phyloP scores from a whole-genome alignment of 2,113 vertebrate genomes.

The Nestor notabilis region DNA sequence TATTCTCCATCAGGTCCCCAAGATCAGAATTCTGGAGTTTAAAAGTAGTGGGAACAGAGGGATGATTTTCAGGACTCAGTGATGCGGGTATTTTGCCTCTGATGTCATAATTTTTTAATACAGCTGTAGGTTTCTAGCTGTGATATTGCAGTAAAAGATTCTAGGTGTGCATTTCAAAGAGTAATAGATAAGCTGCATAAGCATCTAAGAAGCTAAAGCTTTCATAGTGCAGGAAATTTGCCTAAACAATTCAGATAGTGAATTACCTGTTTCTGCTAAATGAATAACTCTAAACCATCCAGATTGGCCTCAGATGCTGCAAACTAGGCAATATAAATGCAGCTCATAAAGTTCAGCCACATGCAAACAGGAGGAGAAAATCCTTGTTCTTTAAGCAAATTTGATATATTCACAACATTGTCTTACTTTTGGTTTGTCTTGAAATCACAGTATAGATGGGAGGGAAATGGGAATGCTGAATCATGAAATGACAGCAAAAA shows the following conservation, averaged over 20 bases:
- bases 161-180: background rate
- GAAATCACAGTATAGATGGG: background rate
- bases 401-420: background rate
- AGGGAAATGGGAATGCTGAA: background rate
- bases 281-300: background rate
- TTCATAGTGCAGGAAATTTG: background rate
- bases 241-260: background rate
- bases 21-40: background rate
- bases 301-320: background rate
- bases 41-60: background rate
- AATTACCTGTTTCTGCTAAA: constrained; percentile 1
- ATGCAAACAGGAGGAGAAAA: background rate
- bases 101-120: background rate
- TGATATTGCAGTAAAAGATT: background rate
- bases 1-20: background rate
- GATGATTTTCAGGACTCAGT: background rate
- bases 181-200: background rate
- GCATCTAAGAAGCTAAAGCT: background rate
- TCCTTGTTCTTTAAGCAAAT: background rate
- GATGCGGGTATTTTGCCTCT: background rate
- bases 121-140: background rate
- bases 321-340: background rate
- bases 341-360: background rate
- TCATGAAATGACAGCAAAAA: background rate
- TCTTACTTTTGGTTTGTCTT: background rate